Evolutionary conservation across 1,140 invertebrate species (phyloP), one percentile per base, ranked within the genome.

Genomic region (Dufourea novaeangliae): DNA sequence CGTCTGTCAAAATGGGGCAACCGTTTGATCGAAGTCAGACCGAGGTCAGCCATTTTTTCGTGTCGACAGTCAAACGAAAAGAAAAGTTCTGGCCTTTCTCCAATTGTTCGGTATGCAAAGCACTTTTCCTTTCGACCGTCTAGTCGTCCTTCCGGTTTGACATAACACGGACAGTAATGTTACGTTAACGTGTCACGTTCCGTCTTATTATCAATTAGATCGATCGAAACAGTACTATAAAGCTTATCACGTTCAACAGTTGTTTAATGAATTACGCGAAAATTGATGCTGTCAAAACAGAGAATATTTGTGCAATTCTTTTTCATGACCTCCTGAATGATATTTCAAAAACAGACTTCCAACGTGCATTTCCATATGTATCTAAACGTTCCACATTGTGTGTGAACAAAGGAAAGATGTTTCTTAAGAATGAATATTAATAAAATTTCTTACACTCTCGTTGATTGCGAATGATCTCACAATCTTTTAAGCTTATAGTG

Each of bases 31-130:
- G 11, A 52, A 57, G 14, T 50, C 0, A 34, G 14, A 27, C 20
- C 29, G 39, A 14, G n/a, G n/a, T 12, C 11, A 20, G 25, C 25
- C n/a, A 37, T 54, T 70, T 34, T 32, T 56, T n/a, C 46, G 1
- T 7, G 20, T 32, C 14, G 46, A 8, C 54, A 57, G 62, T 25
- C 25, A 32, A 44, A 72, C 11, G 50, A 80, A 78, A 78, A 80
- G 67, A 78, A 71, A 85, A 56, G 63, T 77, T 27, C 34, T 57
- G 62, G 71, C 70, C 80, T 86, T 86, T 86, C 82, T 76, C 79
- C 72, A n/a, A 72, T 81, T 54, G 61, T 29, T 57, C 50, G 12
- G 56, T 52, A 81, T 78, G 79, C 74, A 68, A 78, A 78, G n/a
- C 50, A 52, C 34, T 62, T 27, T 63, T 52, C 39, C 37, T 27